Base-by-base conservation (phyloP, 2,797 vertebrate species). In the Gila robusta region DNA sequence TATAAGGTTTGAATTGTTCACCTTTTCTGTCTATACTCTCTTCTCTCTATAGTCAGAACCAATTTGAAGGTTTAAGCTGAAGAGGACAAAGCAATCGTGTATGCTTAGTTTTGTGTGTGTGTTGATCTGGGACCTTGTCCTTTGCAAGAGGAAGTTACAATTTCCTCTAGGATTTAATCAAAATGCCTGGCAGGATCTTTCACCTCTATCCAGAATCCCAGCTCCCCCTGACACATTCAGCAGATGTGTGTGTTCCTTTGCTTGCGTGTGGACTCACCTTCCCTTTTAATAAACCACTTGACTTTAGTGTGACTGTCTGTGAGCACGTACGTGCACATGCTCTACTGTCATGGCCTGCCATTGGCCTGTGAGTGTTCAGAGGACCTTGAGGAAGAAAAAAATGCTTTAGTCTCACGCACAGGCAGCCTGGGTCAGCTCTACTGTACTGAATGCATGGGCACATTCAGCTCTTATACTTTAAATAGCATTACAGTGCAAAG, bases 91-190 rank as follows among this genome's bases (percentile, higher is more conserved):
- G 37, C 26, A 47, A 41, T 62, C 49, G 16, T 19, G 47, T 82
- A 79, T 28, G 21, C 49, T 81, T 76, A 78, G 84, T 71, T 77
- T 39, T 83, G 77, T 73, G 78, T 84, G 79, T 74, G 84, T 84
- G 77, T 66, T 84, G 81, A 85, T 91, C 88, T 82, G 91, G 90
- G 91, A 81, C 54, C 32, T 88, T 89, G 81, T 32, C 86, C 91
- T 90, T 87, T 86, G 90, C 85, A 73, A 79, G 91, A 94, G 94
- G 93, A 96, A 95, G 94, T 93, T 91, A 92, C 93, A 93, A 91
- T 92, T 95, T 94, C 93, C 94, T 92, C 88, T 83, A 90, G 82
- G 9, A 92, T 84, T 88, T 91, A 92, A 95, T 95, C 90, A 95
- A 72, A 95, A 94, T 76, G 76, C 89, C 92, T 87, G 79, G 64